Evolutionary conservation across 2,888 invertebrate species (phyloP).

Genomic region (Hydropsyche betteni): DNA sequence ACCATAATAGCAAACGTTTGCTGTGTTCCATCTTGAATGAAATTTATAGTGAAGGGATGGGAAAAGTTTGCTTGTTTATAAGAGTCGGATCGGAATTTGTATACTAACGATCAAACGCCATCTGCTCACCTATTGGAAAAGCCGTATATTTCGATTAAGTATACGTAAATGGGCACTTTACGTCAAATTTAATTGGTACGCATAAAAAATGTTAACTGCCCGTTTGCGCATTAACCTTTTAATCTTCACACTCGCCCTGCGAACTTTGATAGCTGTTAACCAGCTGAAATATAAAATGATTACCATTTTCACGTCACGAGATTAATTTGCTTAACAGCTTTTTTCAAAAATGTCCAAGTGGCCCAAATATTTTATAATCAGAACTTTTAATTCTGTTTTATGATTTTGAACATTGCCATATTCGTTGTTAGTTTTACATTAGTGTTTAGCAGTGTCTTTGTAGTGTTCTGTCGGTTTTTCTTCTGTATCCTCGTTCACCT

Average conservation of each 20-base stretch:
- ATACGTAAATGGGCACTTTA: conserved; percentile 28
- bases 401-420: neutral
- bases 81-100: conserved; percentile 11
- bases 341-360: too few relatives aligned
- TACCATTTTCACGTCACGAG: too few relatives aligned
- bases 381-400: neutral
- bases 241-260: neutral
- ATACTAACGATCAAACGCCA: conserved; percentile 25
- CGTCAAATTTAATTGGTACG: conserved; percentile 26
- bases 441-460: neutral
- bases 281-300: too few relatives aligned
- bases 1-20: neutral
- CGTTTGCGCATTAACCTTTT: conserved; percentile 7
- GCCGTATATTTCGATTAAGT: conserved; percentile 29
- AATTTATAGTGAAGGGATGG: conserved; percentile 4
- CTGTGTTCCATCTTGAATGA: conserved; percentile 3
- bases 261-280: conserved; percentile 1
- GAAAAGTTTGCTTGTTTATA: conserved; percentile 26
- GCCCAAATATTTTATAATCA: too few relatives aligned
- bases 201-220: conserved; percentile 26
- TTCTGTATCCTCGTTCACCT: conserved; percentile 4
- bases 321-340: too few relatives aligned
- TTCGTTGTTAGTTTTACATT: conserved; percentile 1
- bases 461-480: conserved; percentile 1
- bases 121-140: conserved; percentile 22